Base-by-base conservation (phyloP, 2,797 vertebrate genomes). In the Myotis planiceps region DNA sequence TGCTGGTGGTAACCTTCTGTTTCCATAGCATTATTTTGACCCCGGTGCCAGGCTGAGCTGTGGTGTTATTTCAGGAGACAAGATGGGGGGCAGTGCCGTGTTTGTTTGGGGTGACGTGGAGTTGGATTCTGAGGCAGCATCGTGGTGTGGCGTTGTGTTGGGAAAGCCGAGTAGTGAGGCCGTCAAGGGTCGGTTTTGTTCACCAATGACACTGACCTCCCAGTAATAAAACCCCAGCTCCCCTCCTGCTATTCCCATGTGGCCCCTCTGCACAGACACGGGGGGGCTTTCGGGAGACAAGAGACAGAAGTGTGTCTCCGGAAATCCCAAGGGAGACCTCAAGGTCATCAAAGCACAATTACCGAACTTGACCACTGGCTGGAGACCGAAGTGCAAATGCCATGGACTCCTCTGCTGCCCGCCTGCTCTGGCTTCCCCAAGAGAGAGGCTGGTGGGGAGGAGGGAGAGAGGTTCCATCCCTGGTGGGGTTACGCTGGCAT, bases 41-140 rank as follows among this genome's bases (percentile, higher is more conserved):
- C 47, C 21, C 55, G 69, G 32, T 8, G 66, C 76, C 78, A 18
- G 0, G 1, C 4, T 37, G 60, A 23, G 42, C 55, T 18, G 15
- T 3, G 23, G n/a, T 5, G 49, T n/a, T 19, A 9, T 47, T 72
- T 66, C 42, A 18, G 45, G 34, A 83, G 92, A 19, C 12, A 1
- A 0, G 0, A 1, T 15, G n/a, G 74, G 69, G 5, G 8, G 19
- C 60, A 16, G 4, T 0, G 1, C 12, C 45, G 19, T 16, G 74
- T 12, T 53, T 3, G 2, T 7, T 45, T 12, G 6, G 34, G 51
- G 8, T 29, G 0, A 13, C 7, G 0, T n/a, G 34, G 60, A 51
- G 68, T 18, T 21, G 9, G 55, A 13, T 23, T 21, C 0, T 21
- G 25, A 49, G 2, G 4, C 0, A 2, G 0, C 37, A 0, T 10